Evolutionary conservation across 1,140 invertebrate species (phyloP), one percentile per base, ranked within the genome.

Genomic region (Drosophila obscura): DNA sequence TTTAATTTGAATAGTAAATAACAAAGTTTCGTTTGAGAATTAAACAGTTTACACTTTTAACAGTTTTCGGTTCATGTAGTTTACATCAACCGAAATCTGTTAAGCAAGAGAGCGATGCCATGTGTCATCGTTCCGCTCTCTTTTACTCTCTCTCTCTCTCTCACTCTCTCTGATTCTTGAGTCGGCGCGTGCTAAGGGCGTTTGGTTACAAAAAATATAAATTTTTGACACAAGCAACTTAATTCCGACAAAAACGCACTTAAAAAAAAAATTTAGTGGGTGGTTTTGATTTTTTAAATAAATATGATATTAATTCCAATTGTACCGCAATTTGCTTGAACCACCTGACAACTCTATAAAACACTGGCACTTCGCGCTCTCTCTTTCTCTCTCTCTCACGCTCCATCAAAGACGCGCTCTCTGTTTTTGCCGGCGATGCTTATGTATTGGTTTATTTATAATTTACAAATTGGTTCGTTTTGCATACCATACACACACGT

Each of bases 371-470:
- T 72, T 2, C 39, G 8, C 31, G 2, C 44, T 53, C 57, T 67
- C 16, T 9, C 26, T 19, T 13, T 49, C 15, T 35, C 60, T 31
- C 22, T 19, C 50, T 19, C 9, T 4, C 28, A 6, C 6, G 2
- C 22, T 44, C 58, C 31, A 59, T 74, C 56, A 50, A 59, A 26
- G 31, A 45, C 7, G 60, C 55, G 56, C 56, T 83, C 80, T 84
- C 77, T 84, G 81, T 80, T 85, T 83, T 84, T 84, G 63, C 77
- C 80, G 81, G 80, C 75, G 62, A 31, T 83, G 63, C 57, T 71
- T 66, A 41, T 83, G 75, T 83, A 75, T 83, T 83, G 71, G 75
- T 75, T 75, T 83, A 83, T 83, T 83, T 83, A 83, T 83, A 83
- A 83, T 83, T 83, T 60, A 82, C 57, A 78, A 77, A 44, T 51